A percentile compares a stretch with the other conserved stretches of the same genome.
phyloP scores from a whole-genome alignment of 2,113 vertebrate genomes.

The Psittacula cyanocephala region DNA sequence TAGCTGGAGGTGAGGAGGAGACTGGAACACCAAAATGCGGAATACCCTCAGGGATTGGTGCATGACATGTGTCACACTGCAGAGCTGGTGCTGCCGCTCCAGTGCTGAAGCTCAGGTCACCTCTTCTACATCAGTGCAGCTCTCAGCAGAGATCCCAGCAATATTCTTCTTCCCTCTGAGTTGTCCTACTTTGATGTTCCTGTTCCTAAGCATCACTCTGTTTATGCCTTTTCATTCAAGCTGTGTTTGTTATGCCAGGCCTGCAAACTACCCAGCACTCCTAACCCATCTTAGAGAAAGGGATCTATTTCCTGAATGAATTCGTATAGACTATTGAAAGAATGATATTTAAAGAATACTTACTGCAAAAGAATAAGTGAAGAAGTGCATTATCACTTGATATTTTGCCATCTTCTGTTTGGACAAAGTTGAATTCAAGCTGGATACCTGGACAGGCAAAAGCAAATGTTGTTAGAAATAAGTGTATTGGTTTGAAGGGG shows the following conservation, averaged over 20 bases:
- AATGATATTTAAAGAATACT: not conserved
- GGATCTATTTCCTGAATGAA: not conserved
- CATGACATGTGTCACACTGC: not conserved
- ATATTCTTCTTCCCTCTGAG: not conserved
- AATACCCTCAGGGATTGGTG: not conserved
- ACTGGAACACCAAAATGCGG: not conserved
- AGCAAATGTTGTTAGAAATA: not conserved
- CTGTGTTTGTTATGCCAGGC: not conserved
- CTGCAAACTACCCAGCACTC: not conserved
- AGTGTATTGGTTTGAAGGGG: not conserved
- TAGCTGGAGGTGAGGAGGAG: not conserved
- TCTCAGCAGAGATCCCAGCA: not conserved
- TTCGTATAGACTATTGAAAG: not conserved
- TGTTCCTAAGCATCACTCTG: not conserved
- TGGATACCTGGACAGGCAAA: not conserved
- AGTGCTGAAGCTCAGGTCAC: not conserved
- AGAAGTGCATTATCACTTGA: not conserved
- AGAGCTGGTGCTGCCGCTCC: constrained; percentile 22
- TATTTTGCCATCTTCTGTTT: not conserved
- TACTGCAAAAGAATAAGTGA: not conserved
- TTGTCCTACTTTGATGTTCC: not conserved
- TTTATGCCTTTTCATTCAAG: not conserved
- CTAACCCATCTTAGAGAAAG: not conserved
- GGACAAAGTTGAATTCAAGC: not conserved
- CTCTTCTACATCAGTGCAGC: not conserved